Percentiles rank a stretch among this genome's conserved stretches.
Conservation (phyloP, 1,140 invertebrate species). For the Mamestra configurata region DNA sequence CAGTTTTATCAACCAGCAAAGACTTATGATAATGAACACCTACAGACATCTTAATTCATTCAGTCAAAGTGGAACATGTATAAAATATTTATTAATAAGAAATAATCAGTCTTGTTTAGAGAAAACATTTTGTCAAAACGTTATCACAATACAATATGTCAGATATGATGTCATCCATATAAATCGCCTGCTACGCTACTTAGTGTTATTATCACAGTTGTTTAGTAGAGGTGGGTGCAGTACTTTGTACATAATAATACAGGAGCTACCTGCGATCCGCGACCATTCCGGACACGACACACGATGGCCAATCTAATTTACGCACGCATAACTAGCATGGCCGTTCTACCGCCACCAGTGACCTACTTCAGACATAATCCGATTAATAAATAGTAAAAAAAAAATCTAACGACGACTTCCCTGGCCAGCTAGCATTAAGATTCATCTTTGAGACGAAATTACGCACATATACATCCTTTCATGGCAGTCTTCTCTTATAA, state of each 20-base stretch:
- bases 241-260: slow-evolving; percentile 88
- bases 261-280: slow-evolving; percentile 82
- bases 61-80: slow-evolving; percentile 87
- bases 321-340: slow-evolving; percentile 67
- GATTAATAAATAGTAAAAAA: slow-evolving; percentile 65
- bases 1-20: no score
- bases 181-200: slow-evolving; percentile 89
- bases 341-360: slow-evolving; percentile 56
- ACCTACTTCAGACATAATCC: slow-evolving; percentile 58
- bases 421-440: slow-evolving; percentile 70
- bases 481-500: slow-evolving; percentile 84
- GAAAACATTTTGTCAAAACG: slow-evolving; percentile 86
- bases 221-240: slow-evolving; percentile 88
- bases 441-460: slow-evolving; percentile 82
- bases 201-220: slow-evolving; percentile 89
- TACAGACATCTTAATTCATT: slow-evolving; percentile 86
- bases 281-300: slow-evolving; percentile 73
- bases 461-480: slow-evolving; percentile 80
- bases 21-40: no score
- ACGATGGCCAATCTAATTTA: slow-evolving; percentile 68
- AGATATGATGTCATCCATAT: slow-evolving; percentile 89
- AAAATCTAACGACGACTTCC: slow-evolving; percentile 62
- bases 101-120: slow-evolving; percentile 89
- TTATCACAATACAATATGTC: slow-evolving; percentile 88
- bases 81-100: slow-evolving; percentile 88